Base-by-base conservation (phyloP, 2,888 invertebrate genomes). In the Monoplex corrugatus region DNA sequence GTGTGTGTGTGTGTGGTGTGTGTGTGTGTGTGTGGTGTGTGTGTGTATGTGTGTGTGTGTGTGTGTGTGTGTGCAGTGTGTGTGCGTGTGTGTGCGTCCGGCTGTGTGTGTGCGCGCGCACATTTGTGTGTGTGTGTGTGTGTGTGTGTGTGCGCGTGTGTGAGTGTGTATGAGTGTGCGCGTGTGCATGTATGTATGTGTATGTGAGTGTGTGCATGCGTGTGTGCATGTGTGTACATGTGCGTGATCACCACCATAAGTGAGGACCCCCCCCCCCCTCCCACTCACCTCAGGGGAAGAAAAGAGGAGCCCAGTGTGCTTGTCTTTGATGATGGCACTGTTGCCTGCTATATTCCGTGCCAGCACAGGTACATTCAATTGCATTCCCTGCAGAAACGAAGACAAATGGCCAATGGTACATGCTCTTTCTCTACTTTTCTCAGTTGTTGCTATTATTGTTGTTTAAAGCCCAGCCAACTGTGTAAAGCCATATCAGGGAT, bases 301-400 rank as follows among this genome's bases (percentile, higher is more conserved):
- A 87, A 91, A 95, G 43, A 95, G 44, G 13, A 93, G 89, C 0
- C 95, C 95, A 23, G 92, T 94, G 2, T 87, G 19, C 10, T 91
- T 90, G 91, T 95, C 92, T 68, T 91, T 38, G 0, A 95, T 90
- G 10, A 95, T 89, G 35, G 91, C 91, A 8, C 82, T 87, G 87
- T 95, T 95, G 2, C 94, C 95, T 43, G 92, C 92, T 43, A 95
- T 94, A 85, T 94, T 90, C 43, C 95, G 89, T 2, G 93, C 95
- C n/a, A 95, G 89, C 6, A 95, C 95, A 32, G 94, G 94, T 1
- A 93, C 91, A 6, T 92, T 92, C 63, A 95, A 85, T 72, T 92
- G 91, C 95, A 95, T 95, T 0, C 95, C 95, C 95, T 95, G 90
- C 8, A 90, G 89, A 72, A n/a, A n/a, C n/a, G n/a, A n/a, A 50